These are phyloP conservation scores for Harpalus rubripes DNA, from an alignment of 2,888 invertebrate species.

Conservation along the genomic window DNA sequence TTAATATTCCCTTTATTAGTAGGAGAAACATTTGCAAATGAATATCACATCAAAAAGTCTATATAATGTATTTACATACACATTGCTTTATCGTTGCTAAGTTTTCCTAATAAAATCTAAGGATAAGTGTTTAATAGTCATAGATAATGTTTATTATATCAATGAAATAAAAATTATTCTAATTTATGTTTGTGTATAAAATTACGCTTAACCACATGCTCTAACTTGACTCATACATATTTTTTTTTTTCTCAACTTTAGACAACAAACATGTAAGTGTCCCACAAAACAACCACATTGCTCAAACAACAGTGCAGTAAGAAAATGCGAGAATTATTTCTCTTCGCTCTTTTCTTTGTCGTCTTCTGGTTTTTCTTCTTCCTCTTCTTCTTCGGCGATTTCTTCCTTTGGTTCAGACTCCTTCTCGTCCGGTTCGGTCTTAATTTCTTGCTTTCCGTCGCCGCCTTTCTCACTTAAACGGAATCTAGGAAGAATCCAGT, in stretches of 20 bases:
- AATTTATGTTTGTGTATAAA: slow-evolving; percentile 39
- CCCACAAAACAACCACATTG: slow-evolving; percentile 33
- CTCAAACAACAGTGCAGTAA: slow-evolving; percentile 14
- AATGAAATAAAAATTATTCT: slow-evolving; percentile 3
- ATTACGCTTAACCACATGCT: slow-evolving; percentile 40
- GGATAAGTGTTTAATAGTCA: slow-evolving; percentile 9
- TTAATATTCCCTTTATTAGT: slow-evolving; percentile 96
- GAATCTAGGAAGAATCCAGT: slow-evolving; percentile 71
- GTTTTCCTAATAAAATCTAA: slow-evolving; percentile 16
- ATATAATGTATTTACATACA: slow-evolving; percentile 53
- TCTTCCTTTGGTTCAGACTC: slow-evolving; percentile 66
- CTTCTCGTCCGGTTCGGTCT: slow-evolving; percentile 67
- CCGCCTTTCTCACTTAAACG: slow-evolving; percentile 75
- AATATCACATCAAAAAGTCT: slow-evolving; percentile 74
- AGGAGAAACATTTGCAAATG: slow-evolving; percentile 95
- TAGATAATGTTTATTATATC: slow-evolving; percentile 9
- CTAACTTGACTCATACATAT: slow-evolving; percentile 21
- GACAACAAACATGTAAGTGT: slow-evolving; percentile 24
- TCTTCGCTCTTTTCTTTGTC: slow-evolving; percentile 61
- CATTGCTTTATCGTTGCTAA: slow-evolving; percentile 9
- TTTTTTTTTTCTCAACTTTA: background rate
- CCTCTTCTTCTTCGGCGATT: slow-evolving; percentile 67
- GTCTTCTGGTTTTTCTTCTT: slow-evolving; percentile 67
- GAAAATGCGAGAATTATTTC: slow-evolving; percentile 21
- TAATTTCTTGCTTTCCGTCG: slow-evolving; percentile 70